phyloP scores from a whole-genome alignment of 2,888 invertebrate species.

The Temnothorax unifasciatus region DNA sequence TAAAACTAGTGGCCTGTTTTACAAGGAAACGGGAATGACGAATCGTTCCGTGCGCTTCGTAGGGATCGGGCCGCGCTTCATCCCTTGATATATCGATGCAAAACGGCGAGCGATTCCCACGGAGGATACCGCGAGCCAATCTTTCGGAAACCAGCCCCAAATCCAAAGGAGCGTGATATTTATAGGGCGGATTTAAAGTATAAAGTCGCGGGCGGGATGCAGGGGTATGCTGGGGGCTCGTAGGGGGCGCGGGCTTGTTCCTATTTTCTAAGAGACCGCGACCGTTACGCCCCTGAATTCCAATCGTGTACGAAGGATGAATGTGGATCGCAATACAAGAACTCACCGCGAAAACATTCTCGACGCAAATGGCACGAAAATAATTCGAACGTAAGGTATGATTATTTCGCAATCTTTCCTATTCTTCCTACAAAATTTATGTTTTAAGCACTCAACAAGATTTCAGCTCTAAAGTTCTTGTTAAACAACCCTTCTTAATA shows the following conservation, averaged over 20 bases:
- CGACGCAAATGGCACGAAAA: conserved; percentile 49
- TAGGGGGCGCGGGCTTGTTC: conserved; percentile 72
- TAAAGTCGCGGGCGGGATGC: conserved; percentile 82
- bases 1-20: conserved; percentile 81
- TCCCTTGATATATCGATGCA: conserved; percentile 84
- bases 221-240: not conserved
- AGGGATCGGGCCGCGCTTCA: conserved; percentile 80
- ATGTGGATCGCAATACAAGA: conserved; percentile 67
- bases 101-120: conserved; percentile 82
- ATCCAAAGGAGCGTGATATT: conserved; percentile 86
- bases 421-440: not conserved
- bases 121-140: conserved; percentile 86
- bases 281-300: conserved; percentile 66
- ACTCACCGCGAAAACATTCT: conserved; percentile 37
- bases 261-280: conserved; percentile 82
- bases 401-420: conserved; percentile 15
- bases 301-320: conserved; percentile 66
- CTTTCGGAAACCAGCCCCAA: conserved; percentile 86
- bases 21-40: conserved; percentile 81
- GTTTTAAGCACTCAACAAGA: not conserved
- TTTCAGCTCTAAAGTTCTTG: not conserved
- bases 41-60: conserved; percentile 76
- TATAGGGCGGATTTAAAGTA: conserved; percentile 86
- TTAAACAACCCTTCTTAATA: not conserved
- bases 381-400: conserved; percentile 51